Evolutionary conservation across 2,113 vertebrate species (phyloP).

Genomic region (Peromyscus leucopus): DNA sequence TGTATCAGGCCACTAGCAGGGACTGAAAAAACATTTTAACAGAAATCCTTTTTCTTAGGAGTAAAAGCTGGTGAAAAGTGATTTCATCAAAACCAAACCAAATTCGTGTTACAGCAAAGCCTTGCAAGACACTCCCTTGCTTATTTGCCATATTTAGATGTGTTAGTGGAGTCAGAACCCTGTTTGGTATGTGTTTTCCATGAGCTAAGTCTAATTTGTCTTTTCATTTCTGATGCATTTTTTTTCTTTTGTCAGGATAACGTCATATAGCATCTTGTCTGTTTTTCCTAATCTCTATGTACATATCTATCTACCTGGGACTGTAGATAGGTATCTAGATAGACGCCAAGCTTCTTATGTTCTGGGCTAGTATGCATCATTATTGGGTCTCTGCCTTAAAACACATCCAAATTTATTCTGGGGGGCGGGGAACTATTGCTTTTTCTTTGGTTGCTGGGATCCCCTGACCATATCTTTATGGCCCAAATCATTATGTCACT

Average conservation of each 20-base stretch:
- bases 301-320: conserved; percentile 78
- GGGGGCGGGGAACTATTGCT: conserved; percentile 31
- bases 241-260: conserved; percentile 90
- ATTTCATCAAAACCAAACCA: conserved; percentile 66
- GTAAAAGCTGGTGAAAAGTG: conserved; percentile 61
- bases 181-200: conserved; percentile 85
- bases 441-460: conserved; percentile 62
- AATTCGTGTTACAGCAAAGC: conserved; percentile 61
- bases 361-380: conserved; percentile 77
- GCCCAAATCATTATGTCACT: conserved; percentile 60
- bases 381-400: conserved; percentile 84
- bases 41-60: conserved; percentile 73
- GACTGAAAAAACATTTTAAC: conserved; percentile 55
- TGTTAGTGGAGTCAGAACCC: conserved; percentile 73
- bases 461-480: conserved; percentile 65
- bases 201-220: conserved; percentile 86
- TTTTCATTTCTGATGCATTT: conserved; percentile 89
- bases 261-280: conserved; percentile 87
- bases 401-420: conserved; percentile 70
- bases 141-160: conserved; percentile 81
- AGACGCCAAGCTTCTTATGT: conserved; percentile 80
- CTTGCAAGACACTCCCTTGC: conserved; percentile 70
- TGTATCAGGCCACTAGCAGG: conserved; percentile 50
- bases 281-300: conserved; percentile 78
- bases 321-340: conserved; percentile 82